These are phyloP conservation scores for Mellilla xanthometata DNA, from an alignment of 2,888 invertebrate species.

Conservation along the genomic window DNA sequence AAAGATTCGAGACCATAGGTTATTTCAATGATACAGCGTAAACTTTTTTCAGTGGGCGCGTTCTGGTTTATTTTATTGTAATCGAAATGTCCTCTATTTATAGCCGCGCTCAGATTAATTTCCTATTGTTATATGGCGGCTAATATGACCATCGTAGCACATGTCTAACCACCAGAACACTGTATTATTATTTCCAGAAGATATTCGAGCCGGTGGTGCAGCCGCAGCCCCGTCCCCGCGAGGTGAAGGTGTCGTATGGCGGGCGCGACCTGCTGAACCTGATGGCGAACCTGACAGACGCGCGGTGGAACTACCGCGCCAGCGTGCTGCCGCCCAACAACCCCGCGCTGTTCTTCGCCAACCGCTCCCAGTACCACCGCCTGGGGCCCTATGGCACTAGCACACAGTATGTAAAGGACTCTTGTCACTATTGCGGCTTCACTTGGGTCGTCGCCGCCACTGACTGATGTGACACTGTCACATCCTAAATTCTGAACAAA, in stretches of 20 bases:
- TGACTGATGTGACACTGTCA: slow-evolving; percentile 61
- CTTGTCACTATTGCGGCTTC: slow-evolving; percentile 78
- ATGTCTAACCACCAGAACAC: too few species aligned
- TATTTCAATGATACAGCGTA: slow-evolving; percentile 7
- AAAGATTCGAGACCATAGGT: slow-evolving; percentile 44
- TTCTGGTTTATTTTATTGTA: slow-evolving; percentile 4
- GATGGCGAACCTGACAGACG: slow-evolving; percentile 77
- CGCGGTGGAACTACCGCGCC: slow-evolving; percentile 80
- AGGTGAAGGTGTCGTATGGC: slow-evolving; percentile 71
- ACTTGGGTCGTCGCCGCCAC: slow-evolving; percentile 75
- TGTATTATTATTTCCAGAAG: slow-evolving; percentile 63
- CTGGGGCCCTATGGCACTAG: slow-evolving; percentile 79
- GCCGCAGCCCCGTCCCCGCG: slow-evolving; percentile 71
- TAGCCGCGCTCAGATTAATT: slow-evolving; percentile 7
- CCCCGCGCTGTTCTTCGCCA: slow-evolving; percentile 82
- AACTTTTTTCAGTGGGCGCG: slow-evolving; percentile 2
- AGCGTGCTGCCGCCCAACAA: slow-evolving; percentile 81
- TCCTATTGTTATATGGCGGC: background rate
- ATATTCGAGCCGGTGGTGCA: slow-evolving; percentile 70
- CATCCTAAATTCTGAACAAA: slow-evolving; percentile 62
- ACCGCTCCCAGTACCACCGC: slow-evolving; percentile 84
- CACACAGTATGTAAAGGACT: slow-evolving; percentile 82
- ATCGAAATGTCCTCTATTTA: slow-evolving; percentile 13
- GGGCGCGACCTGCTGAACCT: slow-evolving; percentile 84
- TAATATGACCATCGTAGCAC: too few species aligned